Conservation (phyloP, 2,888 invertebrate species). For the Pristionchus japonicus region DNA sequence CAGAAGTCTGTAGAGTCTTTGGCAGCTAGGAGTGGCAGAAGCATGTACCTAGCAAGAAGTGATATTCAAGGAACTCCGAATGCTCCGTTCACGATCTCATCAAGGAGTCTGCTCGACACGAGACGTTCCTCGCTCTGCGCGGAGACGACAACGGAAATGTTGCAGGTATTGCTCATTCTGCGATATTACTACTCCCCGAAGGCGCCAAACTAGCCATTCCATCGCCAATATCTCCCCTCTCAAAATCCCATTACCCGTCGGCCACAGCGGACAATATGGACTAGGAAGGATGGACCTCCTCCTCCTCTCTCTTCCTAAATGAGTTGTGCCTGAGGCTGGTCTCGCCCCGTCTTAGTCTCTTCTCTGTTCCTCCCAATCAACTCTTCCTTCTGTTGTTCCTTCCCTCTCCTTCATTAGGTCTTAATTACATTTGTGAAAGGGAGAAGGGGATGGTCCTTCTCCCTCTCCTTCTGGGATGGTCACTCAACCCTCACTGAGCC, state of each 20-base stretch:
- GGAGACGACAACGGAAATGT: constrained; percentile 43
- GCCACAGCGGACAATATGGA: neutral
- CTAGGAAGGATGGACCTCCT: neutral
- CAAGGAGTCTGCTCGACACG: constrained; percentile 8
- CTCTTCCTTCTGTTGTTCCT: neutral
- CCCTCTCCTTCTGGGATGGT: neutral
- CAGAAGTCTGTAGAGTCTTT: too few relatives aligned
- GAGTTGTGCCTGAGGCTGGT: neutral
- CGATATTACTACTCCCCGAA: neutral
- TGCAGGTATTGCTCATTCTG: neutral
- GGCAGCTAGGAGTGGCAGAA: too few relatives aligned
- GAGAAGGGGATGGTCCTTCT: neutral
- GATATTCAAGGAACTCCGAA: constrained; percentile 35
- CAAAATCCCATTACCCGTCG: constrained; percentile 22
- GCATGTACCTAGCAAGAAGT: neutral
- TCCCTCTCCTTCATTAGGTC: constrained; percentile 7
- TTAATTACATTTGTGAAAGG: constrained; percentile 37
- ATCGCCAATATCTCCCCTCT: neutral
- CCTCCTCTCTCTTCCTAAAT: constrained; percentile 8
- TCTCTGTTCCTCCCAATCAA: neutral
- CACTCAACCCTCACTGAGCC: neutral
- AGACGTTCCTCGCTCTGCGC: neutral
- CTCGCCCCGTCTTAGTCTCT: neutral
- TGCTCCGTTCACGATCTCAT: constrained; percentile 33
- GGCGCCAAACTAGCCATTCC: neutral